phyloP scores from a whole-genome alignment of 2,888 invertebrate genomes.

The Drosophila limbata region DNA sequence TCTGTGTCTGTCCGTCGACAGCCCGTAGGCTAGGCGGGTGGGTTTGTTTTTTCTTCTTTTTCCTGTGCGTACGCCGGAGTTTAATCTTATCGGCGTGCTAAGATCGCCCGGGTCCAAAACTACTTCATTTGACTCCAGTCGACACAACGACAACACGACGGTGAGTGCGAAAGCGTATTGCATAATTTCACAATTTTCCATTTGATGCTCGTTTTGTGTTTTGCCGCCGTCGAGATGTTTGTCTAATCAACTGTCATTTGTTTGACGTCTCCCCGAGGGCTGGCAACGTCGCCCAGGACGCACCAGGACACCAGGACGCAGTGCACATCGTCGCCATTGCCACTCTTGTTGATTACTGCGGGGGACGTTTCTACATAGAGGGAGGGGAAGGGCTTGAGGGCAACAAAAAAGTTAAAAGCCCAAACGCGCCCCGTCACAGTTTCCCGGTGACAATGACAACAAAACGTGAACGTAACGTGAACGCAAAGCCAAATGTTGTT shows the following conservation, averaged over 20 bases:
- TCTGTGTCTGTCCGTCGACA: conserved; percentile 21
- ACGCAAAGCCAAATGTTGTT: conserved; percentile 81
- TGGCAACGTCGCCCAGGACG: conserved; percentile 58
- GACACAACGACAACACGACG: conserved; percentile 4
- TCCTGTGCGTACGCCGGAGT: conserved; percentile 67
- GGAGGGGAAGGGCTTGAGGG: conserved; percentile 26
- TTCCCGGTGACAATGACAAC: conserved; percentile 74
- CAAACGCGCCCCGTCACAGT: conserved; percentile 39
- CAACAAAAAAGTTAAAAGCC: conserved; percentile 76
- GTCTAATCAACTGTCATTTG: conserved; percentile 85
- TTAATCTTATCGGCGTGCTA: conserved; percentile 74
- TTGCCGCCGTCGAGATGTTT: conserved; percentile 82
- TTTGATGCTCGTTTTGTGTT: conserved; percentile 82
- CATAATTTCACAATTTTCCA: conserved; percentile 85
- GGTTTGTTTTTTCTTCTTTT: conserved; percentile 42
- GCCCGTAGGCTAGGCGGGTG: conserved; percentile 48
- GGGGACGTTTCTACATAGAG: background rate
- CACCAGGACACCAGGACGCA: conserved; percentile 59
- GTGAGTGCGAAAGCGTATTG: conserved; percentile 77
- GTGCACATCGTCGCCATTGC: conserved; percentile 67
- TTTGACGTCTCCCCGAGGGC: conserved; percentile 83
- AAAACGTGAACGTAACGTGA: conserved; percentile 73
- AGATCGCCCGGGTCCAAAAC: conserved; percentile 76
- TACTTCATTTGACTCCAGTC: conserved; percentile 72
- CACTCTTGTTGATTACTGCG: conserved; percentile 78